Percentiles rank a stretch among this genome's conserved stretches.
Conservation (phyloP, 92 coral and sea anemone species). For the Palythoa heliodiscus region DNA sequence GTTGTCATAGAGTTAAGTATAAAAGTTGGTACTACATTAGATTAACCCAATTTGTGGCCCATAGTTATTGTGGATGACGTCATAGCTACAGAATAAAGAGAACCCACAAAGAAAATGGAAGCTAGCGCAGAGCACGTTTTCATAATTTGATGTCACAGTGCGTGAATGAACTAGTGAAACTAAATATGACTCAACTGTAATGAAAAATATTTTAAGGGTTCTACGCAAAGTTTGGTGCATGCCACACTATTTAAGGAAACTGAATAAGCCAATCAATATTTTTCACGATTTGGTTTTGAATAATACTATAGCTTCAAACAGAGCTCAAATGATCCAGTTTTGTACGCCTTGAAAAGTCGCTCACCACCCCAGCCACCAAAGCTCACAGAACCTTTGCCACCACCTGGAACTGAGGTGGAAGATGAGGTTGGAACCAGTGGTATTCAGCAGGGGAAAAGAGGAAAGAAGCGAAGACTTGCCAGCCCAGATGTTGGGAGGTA, state of each 20-base stretch:
- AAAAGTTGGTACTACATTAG: no score
- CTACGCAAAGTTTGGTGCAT: no score
- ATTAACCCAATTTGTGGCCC: no score
- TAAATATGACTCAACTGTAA: no score
- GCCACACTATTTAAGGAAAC: neutral
- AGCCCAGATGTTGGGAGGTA: constrained; percentile 16
- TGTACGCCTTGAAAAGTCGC: constrained; percentile 21
- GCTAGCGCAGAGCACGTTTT: no score
- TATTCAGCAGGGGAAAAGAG: constrained; percentile 26
- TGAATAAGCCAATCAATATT: neutral
- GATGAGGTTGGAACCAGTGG: neutral
- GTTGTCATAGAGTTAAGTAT: no score
- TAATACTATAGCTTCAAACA: constrained; percentile 11
- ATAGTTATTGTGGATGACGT: neutral
- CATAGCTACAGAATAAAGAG: neutral
- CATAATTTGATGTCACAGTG: no score
- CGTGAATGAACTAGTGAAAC: no score
- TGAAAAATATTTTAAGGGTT: no score
- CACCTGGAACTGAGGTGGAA: constrained; percentile 24
- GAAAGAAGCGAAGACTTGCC: constrained; percentile 3
- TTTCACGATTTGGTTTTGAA: neutral
- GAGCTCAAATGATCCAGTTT: constrained; percentile 10
- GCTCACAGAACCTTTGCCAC: constrained; percentile 30
- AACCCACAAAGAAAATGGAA: no score
- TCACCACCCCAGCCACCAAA: constrained; percentile 41